A percentile compares a stretch with the other conserved stretches of the same genome.
These are phyloP conservation scores for Nicator chloris DNA, from an alignment of 2,113 vertebrate species.

Conservation along the genomic window DNA sequence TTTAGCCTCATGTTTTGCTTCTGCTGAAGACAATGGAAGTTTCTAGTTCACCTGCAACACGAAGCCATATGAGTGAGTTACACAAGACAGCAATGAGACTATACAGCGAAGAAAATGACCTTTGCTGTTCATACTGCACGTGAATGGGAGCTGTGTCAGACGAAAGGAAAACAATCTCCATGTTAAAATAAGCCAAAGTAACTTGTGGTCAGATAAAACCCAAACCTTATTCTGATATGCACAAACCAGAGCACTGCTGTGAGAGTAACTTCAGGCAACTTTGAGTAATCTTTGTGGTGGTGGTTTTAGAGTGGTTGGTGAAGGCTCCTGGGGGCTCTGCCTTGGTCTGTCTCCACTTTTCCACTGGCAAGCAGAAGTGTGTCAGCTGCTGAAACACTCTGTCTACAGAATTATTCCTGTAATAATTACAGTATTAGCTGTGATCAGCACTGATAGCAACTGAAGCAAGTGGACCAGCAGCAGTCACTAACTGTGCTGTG, in stretches of 20 bases:
- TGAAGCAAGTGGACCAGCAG: not conserved
- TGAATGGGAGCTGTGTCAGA: not conserved
- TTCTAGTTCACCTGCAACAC: not conserved
- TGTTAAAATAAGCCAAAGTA: not conserved
- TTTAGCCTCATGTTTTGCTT: not conserved
- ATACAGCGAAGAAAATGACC: not conserved
- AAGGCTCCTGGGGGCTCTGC: not conserved
- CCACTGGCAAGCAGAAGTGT: not conserved
- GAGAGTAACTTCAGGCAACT: not conserved
- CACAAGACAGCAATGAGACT: not conserved
- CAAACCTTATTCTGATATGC: not conserved
- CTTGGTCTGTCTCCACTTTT: not conserved
- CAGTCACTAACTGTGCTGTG: not conserved
- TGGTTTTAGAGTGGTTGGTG: not conserved
- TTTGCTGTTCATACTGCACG: not conserved
- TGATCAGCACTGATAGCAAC: not conserved
- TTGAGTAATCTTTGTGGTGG: not conserved
- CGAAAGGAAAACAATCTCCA: not conserved
- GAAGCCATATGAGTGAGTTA: not conserved
- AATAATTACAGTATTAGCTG: not conserved
- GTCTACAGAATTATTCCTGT: not conserved
- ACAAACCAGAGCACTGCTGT: not conserved
- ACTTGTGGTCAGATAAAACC: not conserved
- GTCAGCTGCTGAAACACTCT: not conserved
- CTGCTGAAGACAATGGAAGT: not conserved